phyloP scores from a whole-genome alignment of 2,797 vertebrate species.

The Enteromius unitaeniatus region DNA sequence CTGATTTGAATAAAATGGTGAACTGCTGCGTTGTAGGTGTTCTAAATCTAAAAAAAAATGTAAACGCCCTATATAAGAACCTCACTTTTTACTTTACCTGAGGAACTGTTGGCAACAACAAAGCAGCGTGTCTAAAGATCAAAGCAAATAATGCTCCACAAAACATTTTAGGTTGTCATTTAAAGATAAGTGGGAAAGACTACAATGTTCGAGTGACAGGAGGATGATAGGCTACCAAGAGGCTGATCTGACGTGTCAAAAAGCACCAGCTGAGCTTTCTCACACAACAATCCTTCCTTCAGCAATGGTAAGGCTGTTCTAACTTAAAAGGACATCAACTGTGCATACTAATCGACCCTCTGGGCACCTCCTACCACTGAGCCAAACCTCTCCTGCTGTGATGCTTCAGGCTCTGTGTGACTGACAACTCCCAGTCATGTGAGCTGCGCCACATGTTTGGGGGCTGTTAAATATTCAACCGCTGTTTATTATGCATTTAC shows the following conservation, averaged over 20 bases:
- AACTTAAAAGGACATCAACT: constrained; percentile 46
- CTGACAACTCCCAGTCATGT: constrained; percentile 38
- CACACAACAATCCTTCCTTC: constrained; percentile 36
- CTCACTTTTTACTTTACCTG: not conserved
- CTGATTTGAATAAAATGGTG: constrained; percentile 54
- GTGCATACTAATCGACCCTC: constrained; percentile 44
- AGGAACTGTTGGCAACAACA: not conserved
- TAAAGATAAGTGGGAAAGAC: constrained; percentile 20
- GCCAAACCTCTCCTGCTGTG: constrained; percentile 41
- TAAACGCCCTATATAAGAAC: not conserved
- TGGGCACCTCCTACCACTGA: constrained; percentile 13
- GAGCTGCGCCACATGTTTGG: constrained; percentile 3
- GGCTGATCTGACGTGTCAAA: constrained; percentile 3
- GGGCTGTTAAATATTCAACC: constrained; percentile 24
- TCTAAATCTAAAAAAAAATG: not conserved
- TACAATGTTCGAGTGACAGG: constrained; percentile 1
- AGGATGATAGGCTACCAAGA: constrained; percentile 11
- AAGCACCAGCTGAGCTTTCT: constrained; percentile 36
- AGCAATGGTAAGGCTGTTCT: constrained; percentile 21
- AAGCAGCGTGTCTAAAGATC: constrained; percentile 10
- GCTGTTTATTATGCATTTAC: constrained; percentile 24
- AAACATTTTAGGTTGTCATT: not conserved
- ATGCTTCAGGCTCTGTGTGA: constrained; percentile 36
- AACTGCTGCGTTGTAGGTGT: constrained; percentile 1
- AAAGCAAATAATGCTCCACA: not conserved